Evolutionary conservation across 2,888 invertebrate species (phyloP), one percentile per base, ranked within the genome.

Genomic region (Oscheius sp.): DNA sequence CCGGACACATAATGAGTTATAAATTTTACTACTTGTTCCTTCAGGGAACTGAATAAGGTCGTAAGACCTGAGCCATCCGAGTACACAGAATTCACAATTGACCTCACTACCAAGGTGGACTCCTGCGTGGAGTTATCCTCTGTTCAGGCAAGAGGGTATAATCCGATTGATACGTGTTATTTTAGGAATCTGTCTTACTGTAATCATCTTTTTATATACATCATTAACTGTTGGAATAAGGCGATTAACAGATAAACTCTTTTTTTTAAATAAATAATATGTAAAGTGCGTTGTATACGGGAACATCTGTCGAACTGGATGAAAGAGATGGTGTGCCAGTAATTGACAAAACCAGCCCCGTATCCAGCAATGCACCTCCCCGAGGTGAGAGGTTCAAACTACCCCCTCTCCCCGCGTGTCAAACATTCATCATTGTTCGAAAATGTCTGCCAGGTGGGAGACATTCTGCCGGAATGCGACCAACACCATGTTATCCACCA

Each of bases 91-190:
- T 77, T 70, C 44, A 77, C 76, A 12, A 71, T 77, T 45, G 76
- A 77, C 59, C 59, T 77, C 6, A 77, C 74, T 8, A 77, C 76
- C 9, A 77, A 77, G 61, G 51, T 79, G 68, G 79, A 79, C 44
- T 79, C 79, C 12, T 79, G 79, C 38, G 70, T 75, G 20, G 79
- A 79, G 45, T 56, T 77, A n/a, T 75, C 75, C 8, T 77, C 77
- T 1, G 73, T 76, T 8, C 77, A 73, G 30, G 71, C 70, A 22
- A 67, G 69, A 41, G 72, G 70, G 0, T 70, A 30, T 4, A 28
- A 20, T 32, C 49, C 1, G 22, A 33, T 32, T n/a, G 14, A 45
- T 0, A 49, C 1, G 44, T 12, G 28, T 20, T 49, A 5, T 28
- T 68, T 74, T 67, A 77, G 77, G 77, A 77, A 50, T 77, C 77